phyloP scores from a whole-genome alignment of 2,113 vertebrate genomes.

The Tonatia bakeri region DNA sequence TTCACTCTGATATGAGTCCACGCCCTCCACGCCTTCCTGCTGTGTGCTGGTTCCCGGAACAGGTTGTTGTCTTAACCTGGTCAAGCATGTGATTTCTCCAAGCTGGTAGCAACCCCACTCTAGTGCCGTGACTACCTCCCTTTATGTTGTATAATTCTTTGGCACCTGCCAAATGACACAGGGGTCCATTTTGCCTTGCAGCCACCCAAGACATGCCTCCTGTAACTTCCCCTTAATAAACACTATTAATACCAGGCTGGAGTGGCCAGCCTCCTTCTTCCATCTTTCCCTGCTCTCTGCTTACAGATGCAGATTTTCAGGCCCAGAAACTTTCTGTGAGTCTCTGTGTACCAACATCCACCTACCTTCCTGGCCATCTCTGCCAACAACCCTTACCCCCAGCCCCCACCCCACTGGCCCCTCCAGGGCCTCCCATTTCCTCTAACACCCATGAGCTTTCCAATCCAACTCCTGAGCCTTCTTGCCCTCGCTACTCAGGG shows the following conservation, averaged over 20 bases:
- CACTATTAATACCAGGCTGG: neutral
- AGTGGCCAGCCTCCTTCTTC: neutral
- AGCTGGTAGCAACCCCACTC: neutral
- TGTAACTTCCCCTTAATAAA: neutral
- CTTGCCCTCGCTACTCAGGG: neutral
- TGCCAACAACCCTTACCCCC: neutral
- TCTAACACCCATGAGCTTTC: neutral
- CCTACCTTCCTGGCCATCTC: neutral
- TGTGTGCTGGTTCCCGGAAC: neutral
- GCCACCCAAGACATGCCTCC: neutral
- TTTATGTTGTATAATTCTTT: neutral
- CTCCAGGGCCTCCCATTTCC: neutral
- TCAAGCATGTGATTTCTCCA: neutral
- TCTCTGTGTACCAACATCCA: neutral
- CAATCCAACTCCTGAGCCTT: neutral
- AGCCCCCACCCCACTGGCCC: fast-evolving
- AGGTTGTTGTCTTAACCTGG: neutral
- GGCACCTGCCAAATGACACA: too few relatives aligned
- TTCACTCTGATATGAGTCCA: neutral
- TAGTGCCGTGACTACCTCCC: neutral
- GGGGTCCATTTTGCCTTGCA: neutral
- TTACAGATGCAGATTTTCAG: neutral
- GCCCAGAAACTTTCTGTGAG: neutral
- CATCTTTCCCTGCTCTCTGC: neutral
- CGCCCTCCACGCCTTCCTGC: neutral